Evolutionary conservation across 2,113 vertebrate genomes (phyloP), one percentile per base, ranked within the genome.

Genomic region (Suncus etruscus): DNA sequence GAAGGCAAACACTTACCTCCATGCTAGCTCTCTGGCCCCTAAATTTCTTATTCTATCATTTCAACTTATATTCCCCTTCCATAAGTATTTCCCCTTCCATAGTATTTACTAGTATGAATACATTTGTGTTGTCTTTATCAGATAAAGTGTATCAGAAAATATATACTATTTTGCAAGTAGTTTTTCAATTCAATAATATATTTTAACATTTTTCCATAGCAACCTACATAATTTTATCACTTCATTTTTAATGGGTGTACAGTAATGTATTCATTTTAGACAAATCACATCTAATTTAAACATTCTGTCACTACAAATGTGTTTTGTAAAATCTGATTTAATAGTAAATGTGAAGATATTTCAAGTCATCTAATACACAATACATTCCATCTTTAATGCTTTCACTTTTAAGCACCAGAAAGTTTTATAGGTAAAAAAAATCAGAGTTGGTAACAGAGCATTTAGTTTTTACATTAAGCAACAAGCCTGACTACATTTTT

Each of bases 381-480:
- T 8, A 70, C 0, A 78, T 27, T 3, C 85, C 7, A 68, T 76
- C 25, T 11, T 29, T 20, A 58, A 48, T 58, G 16, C 16, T 68
- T 85, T 88, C 48, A 24, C 45, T 12, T 54, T 10, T 32, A 63
- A 88, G n/a, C 48, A 74, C n/a, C 3, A 82, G 18, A 10, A 72
- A 61, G 12, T 51, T 93, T 85, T 69, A 45, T 68, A 69, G 24
- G n/a, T 76, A 83, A 90, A 91, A 85, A 24, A 39, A 39, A 39
- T 39, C 7, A 61, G 48, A 90, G 91, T 47, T 79, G 14, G 12
- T 63, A 84, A 81, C 48, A 92, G 31, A 86, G 58, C n/a, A 83
- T 20, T 54, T 77, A 76, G 5, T 54, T 89, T 93, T 76, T 87
- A 88, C 47, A 83, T 73, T 87, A 58, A 25, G 70, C 25, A 78